Evolutionary conservation across 2,888 invertebrate genomes (phyloP).

Genomic region (Tiphia femorata): DNA sequence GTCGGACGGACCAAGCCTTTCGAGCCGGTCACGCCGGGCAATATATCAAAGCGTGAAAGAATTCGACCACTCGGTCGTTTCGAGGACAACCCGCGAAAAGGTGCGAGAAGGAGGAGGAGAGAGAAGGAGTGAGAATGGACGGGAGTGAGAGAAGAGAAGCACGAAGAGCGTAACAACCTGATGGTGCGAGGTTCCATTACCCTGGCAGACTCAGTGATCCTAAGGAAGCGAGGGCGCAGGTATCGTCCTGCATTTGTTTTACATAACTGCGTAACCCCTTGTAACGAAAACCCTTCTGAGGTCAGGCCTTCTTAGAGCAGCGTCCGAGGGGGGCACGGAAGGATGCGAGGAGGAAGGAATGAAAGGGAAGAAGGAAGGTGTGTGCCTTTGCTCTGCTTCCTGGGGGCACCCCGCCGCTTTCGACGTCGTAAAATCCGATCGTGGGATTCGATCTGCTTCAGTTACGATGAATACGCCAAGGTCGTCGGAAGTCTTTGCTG

Average conservation of each 20-base stretch:
- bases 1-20: slow-evolving; percentile 44
- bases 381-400: slow-evolving; percentile 25
- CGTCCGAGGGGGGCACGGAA: not conserved
- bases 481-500: slow-evolving; percentile 49
- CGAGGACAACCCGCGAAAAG: slow-evolving; percentile 18
- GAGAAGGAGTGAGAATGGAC: slow-evolving; percentile 19
- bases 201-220: slow-evolving; percentile 15
- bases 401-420: slow-evolving; percentile 36
- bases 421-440: slow-evolving; percentile 42
- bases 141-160: no score
- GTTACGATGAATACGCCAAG: slow-evolving; percentile 53
- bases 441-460: slow-evolving; percentile 60
- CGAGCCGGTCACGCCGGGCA: slow-evolving; percentile 3
- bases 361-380: slow-evolving; percentile 15
- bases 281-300: slow-evolving; percentile 38
- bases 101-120: slow-evolving; percentile 10
- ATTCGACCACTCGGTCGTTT: slow-evolving; percentile 32
- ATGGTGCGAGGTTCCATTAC: slow-evolving; percentile 1
- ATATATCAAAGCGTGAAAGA: slow-evolving; percentile 59
- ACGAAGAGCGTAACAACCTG: no score
- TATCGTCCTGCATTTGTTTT: slow-evolving; percentile 54
- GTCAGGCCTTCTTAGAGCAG: not conserved
- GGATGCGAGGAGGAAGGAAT: not conserved
- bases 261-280: slow-evolving; percentile 60
- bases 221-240: slow-evolving; percentile 40